These are phyloP conservation scores for Pomacea maculata DNA, from an alignment of 1,140 invertebrate genomes.

Conservation along the genomic window DNA sequence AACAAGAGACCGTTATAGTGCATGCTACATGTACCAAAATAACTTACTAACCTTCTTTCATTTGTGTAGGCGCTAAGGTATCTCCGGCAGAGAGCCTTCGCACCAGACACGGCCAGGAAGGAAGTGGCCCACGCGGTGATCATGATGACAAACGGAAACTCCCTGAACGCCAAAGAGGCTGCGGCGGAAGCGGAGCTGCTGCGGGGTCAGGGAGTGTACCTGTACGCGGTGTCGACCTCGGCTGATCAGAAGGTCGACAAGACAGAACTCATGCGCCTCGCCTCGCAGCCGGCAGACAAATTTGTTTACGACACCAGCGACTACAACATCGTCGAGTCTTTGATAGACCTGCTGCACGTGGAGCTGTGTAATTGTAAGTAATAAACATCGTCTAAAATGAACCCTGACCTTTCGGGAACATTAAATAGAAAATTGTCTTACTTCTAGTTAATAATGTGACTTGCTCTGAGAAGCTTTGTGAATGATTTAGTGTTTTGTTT, in stretches of 20 bases:
- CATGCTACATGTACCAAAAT: not conserved
- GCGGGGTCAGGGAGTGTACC: constrained; percentile 31
- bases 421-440: too few relatives aligned
- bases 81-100: constrained; percentile 30
- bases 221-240: constrained; percentile 37
- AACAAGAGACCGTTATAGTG: not conserved
- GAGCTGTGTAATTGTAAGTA: constrained; percentile 30
- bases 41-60: not conserved
- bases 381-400: not conserved
- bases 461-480: too few relatives aligned
- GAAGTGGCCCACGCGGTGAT: constrained; percentile 37
- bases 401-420: too few relatives aligned
- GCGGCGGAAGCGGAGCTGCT: constrained; percentile 28
- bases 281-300: constrained; percentile 14
- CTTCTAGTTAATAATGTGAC: too few relatives aligned
- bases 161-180: constrained; percentile 21
- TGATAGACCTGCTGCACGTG: constrained; percentile 19
- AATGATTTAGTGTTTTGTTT: too few relatives aligned
- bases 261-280: constrained; percentile 32
- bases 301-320: constrained; percentile 15
- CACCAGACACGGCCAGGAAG: constrained; percentile 18
- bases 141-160: constrained; percentile 41
- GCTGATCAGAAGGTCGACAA: constrained; percentile 21
- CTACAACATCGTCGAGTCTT: constrained; percentile 18
- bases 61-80: constrained; percentile 25